Conservation (phyloP, 2,888 invertebrate genomes). For the Stenotaenia linearis region DNA sequence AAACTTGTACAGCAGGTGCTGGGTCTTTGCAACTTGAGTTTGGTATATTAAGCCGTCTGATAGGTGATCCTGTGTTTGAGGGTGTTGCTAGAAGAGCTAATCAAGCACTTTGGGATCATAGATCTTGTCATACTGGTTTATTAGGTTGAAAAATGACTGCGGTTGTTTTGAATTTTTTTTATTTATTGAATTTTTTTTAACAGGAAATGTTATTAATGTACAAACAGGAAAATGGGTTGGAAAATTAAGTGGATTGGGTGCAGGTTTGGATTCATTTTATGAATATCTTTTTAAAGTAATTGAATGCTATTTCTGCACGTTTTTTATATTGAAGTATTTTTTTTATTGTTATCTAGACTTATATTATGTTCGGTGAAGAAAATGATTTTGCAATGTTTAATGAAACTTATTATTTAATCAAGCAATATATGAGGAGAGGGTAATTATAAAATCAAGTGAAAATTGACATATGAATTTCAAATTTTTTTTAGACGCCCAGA, state of each 20-base stretch:
- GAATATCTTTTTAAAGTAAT: slow-evolving; percentile 59
- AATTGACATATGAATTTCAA: background rate
- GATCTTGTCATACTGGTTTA: slow-evolving; percentile 56
- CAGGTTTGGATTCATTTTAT: slow-evolving; percentile 59
- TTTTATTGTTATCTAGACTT: slow-evolving; percentile 44
- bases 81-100: slow-evolving; percentile 55
- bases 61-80: slow-evolving; percentile 57
- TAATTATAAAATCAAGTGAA: slow-evolving; percentile 39
- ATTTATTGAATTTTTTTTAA: slow-evolving; percentile 34
- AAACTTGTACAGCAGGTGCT: slow-evolving; percentile 60
- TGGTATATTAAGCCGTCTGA: slow-evolving; percentile 56
- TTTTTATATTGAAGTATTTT: background rate
- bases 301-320: background rate
- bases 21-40: slow-evolving; percentile 59
- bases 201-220: slow-evolving; percentile 59
- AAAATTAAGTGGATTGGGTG: slow-evolving; percentile 56
- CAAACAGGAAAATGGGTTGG: slow-evolving; percentile 59
- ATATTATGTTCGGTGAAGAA: slow-evolving; percentile 57
- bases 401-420: slow-evolving; percentile 54
- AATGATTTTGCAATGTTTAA: slow-evolving; percentile 56
- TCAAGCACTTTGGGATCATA: slow-evolving; percentile 52
- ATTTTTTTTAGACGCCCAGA: slow-evolving; percentile 47
- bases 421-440: slow-evolving; percentile 53
- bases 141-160: slow-evolving; percentile 48
- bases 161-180: background rate